Conservation (phyloP, 2,113 vertebrate species). For the Neogobius melanostomus region DNA sequence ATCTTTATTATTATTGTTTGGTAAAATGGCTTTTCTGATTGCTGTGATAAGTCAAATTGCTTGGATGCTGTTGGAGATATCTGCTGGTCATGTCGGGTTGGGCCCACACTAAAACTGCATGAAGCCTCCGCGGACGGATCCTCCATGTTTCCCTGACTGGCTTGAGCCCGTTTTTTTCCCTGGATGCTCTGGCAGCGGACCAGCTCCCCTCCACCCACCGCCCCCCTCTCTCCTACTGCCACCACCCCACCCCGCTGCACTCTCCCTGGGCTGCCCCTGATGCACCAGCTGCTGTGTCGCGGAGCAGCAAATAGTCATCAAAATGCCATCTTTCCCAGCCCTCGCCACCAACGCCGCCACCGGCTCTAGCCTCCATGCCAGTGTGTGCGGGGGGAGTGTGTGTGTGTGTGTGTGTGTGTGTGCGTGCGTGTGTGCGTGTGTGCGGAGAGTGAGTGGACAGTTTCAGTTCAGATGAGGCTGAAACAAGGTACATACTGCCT, state of each 20-base stretch:
- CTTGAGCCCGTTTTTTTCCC: constrained; percentile 35
- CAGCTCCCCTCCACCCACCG: constrained; percentile 26
- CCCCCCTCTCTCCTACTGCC: constrained; percentile 38
- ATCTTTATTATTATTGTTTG: background rate
- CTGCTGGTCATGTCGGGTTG: background rate
- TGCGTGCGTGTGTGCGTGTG: background rate
- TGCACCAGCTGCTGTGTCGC: constrained; percentile 77
- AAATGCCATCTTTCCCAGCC: constrained; percentile 72
- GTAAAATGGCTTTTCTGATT: background rate
- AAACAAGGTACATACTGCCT: no score
- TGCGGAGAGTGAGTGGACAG: background rate
- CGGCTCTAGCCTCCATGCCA: constrained; percentile 56
- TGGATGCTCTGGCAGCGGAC: constrained; percentile 71
- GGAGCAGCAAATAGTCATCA: constrained; percentile 76
- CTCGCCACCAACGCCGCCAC: constrained; percentile 57
- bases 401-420: background rate
- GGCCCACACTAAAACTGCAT: background rate
- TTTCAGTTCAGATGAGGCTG: background rate
- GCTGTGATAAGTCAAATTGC: background rate
- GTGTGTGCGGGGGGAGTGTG: background rate
- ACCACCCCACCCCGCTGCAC: constrained; percentile 45
- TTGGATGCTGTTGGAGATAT: background rate
- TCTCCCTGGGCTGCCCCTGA: constrained; percentile 61
- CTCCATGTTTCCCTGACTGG: constrained; percentile 18
- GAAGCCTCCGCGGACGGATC: background rate